Conservation (phyloP, 2,113 vertebrate genomes). For the Mastomys natalensis region DNA sequence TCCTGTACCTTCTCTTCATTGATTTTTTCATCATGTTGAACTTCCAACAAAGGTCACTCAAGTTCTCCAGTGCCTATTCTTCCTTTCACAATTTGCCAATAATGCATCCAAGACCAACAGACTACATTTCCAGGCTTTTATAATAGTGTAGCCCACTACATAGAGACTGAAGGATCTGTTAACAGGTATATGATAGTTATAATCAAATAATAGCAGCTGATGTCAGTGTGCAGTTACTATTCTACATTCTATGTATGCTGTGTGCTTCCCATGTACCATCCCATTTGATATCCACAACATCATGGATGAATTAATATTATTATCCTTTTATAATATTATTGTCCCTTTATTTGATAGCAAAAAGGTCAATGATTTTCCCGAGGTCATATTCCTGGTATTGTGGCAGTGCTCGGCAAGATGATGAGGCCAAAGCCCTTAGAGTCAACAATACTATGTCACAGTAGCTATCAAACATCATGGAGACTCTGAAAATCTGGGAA, state of each 20-base stretch:
- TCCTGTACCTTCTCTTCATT: not conserved
- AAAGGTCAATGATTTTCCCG: not conserved
- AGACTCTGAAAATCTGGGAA: not conserved
- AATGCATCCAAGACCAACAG: not conserved
- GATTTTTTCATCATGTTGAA: not conserved
- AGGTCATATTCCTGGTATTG: not conserved
- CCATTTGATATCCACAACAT: not conserved
- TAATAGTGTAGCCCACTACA: not conserved
- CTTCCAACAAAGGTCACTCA: not conserved
- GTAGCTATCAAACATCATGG: not conserved
- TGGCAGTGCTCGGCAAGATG: not conserved
- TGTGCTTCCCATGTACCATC: rapidly evolving
- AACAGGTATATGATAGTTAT: not conserved
- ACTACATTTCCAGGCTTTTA: not conserved
- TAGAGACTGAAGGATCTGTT: not conserved
- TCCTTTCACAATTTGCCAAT: not conserved
- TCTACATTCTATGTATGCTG: not conserved
- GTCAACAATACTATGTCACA: not conserved
- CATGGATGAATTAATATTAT: not conserved
- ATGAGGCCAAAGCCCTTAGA: not conserved
- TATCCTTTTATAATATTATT: not conserved
- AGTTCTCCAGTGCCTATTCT: not conserved
- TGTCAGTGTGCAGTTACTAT: not conserved
- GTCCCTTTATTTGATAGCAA: not conserved
- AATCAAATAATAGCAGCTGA: not conserved